Percentiles rank a stretch among this genome's conserved stretches.
These are phyloP conservation scores for Drosophila mimetica DNA, from an alignment of 2,888 invertebrate genomes.

Conservation along the genomic window DNA sequence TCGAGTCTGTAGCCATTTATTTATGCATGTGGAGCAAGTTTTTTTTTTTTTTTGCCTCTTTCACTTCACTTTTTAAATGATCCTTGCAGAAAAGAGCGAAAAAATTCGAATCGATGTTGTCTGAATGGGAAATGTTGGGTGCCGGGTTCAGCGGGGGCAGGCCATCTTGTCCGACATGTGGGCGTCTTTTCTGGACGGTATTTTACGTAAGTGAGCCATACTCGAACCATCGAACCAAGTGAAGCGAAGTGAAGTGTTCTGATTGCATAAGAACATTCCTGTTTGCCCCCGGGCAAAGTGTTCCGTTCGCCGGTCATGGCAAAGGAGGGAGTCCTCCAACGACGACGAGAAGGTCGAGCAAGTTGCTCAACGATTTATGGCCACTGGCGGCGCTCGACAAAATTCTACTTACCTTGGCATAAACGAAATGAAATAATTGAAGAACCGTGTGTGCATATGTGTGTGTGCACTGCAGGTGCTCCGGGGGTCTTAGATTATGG, in stretches of 20 bases:
- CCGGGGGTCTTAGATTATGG: conserved; percentile 29
- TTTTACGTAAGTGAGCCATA: conserved; percentile 38
- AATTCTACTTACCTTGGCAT: conserved; percentile 39
- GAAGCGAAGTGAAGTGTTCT: conserved; percentile 51
- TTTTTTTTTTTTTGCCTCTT: conserved; percentile 28
- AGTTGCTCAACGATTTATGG: conserved; percentile 59
- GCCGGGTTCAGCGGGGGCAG: background rate
- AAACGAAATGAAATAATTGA: conserved; percentile 60
- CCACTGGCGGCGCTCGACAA: conserved; percentile 42
- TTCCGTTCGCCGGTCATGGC: conserved; percentile 33
- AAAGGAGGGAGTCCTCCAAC: conserved; percentile 7
- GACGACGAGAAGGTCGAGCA: conserved; percentile 36
- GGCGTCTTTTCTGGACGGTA: conserved; percentile 33
- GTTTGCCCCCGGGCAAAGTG: conserved; percentile 55
- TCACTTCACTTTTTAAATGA: conserved; percentile 52
- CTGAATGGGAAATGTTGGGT: conserved; percentile 10
- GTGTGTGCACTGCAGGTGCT: conserved; percentile 5
- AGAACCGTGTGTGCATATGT: conserved; percentile 31
- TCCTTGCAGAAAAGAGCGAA: conserved; percentile 39
- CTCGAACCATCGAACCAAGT: conserved; percentile 25
- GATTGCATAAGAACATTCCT: conserved; percentile 63
- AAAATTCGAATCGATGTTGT: conserved; percentile 28
- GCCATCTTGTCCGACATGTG: conserved; percentile 30
- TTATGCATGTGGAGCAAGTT: conserved; percentile 64
- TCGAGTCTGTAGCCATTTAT: conserved; percentile 63